Evolutionary conservation across 2,888 invertebrate species (phyloP), one percentile per base, ranked within the genome.

Genomic region (Cyclophora albipunctata): DNA sequence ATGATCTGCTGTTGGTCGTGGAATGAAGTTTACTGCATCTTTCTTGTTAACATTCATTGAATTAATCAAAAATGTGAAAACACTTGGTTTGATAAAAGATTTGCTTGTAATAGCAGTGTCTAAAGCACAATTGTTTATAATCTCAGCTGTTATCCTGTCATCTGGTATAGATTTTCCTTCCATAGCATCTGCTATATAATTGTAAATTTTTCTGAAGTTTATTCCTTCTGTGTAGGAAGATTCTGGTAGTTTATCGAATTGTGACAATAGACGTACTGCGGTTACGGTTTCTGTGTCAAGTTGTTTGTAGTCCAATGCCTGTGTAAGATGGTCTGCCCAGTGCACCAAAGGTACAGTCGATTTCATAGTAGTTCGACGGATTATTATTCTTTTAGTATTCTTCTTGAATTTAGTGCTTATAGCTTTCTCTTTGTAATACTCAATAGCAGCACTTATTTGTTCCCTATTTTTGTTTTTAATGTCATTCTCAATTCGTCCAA

Each of bases 211-310:
- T 50, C 63, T 71, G 41, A 89, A 81, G 59, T 88, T 76, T 49
- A 84, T 62, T 41, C 71, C 65, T 0, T 71, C 71, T 6, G 78
- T 75, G 3, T 52, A 53, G 2, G 55, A 45, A 2, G 75, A 46
- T 3, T 64, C 3, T 0, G 85, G 83, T 35, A 80, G 72, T 3
- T 72, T 59, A 57, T 87, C 86, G 53, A 78, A 69, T 6, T 85
- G 78, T n/a, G 84, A 84, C 35, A 89, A 81, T 7, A 84, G 57
- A 34, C 82, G 67, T 2, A 89, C 48, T 0, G 83, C 84, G 5
- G 69, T 66, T 2, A 76, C 61, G 2, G 71, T 76, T 48, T 85
- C 84, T 0, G 83, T 84, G 42, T 72, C 66, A 2, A 83, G 67
- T 1, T 83, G 77, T 7, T 71, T 67, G 34, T 63, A 74, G 3